A percentile compares a stretch with the other conserved stretches of the same genome.
Conservation (phyloP, 92 coral and sea anemone genomes). For the Porites rus region DNA sequence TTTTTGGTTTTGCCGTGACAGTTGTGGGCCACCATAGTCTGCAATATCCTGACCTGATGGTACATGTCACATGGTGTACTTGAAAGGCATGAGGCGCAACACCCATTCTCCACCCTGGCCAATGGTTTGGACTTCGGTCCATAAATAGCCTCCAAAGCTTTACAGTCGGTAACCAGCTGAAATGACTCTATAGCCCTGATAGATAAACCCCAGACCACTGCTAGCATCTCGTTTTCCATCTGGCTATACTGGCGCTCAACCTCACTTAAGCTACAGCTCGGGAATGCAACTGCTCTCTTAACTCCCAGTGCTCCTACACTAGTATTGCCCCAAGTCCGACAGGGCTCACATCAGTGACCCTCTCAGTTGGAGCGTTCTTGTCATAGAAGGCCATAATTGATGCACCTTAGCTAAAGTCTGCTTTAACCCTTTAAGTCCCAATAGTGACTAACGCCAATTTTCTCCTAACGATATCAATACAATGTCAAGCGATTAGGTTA, state of each 20-base stretch:
- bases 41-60: conserved; percentile 16
- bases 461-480: no score
- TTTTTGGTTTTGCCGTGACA: no score
- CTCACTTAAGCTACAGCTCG: background rate
- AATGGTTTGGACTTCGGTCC: conserved; percentile 25
- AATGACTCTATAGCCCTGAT: conserved; percentile 2
- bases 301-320: background rate
- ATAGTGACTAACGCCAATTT: no score
- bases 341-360: conserved; percentile 38
- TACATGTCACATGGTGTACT: background rate
- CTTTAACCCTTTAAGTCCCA: no score
- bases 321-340: background rate
- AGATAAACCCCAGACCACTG: background rate
- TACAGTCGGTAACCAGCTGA: background rate
- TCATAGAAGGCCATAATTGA: conserved; percentile 39
- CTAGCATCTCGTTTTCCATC: background rate
- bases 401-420: background rate
- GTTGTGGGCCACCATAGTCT: no score
- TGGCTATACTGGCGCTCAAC: background rate
- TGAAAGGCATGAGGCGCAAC: background rate
- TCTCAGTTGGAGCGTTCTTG: conserved; percentile 8
- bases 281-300: conserved; percentile 1
- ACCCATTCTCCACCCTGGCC: conserved; percentile 40
- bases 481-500: no score
- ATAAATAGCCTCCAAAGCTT: background rate